Base-by-base conservation (phyloP, 2,797 vertebrate species). In the Poecilia picta region DNA sequence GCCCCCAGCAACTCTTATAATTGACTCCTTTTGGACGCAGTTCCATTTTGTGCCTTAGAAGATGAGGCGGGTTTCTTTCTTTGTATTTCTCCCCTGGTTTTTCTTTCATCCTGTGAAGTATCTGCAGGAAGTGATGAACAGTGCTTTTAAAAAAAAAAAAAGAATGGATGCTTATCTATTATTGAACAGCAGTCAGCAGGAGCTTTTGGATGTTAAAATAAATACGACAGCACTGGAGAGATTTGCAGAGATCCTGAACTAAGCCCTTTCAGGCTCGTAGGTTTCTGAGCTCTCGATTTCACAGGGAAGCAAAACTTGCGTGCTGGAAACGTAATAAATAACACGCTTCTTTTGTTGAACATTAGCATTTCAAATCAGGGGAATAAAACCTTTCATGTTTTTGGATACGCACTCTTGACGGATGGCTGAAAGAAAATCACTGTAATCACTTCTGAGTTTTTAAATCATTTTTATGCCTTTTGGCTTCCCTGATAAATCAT, bases 121-220 rank as follows among this genome's bases (percentile, higher is more conserved):
- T 82, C 87, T 78, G 84, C 79, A 85, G 85, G 79, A 92, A 84
- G 79, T 16, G 47, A 81, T 88, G 87, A 88, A 82, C 74, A 77
- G 43, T 46, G 75, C 20, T 39, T 23, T 68, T 79, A 71, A 59
- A 87, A 62, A 72, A 86, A 20, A 25, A 25, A 0, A 77, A 85
- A 73, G 70, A 88, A 68, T 73, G 86, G 90, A 74, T 31, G 28
- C 47, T 88, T 83, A 93, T 94, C 88, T 87, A 93, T 94, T 93
- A 94, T 94, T 94, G 85, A 93, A 85, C 78, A 85, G 87, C 87
- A 88, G 88, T 86, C 88, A 75, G 91, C 83, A 90, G 90, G 79
- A 81, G 88, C 88, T 86, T 80, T 91, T n/a, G 87, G 82, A 85
- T 88, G 85, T 82, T 91, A 79, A 91, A 93, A 91, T 93, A 93